Conservation (phyloP, 2,113 vertebrate genomes). For the Hemibagrus wyckioides region DNA sequence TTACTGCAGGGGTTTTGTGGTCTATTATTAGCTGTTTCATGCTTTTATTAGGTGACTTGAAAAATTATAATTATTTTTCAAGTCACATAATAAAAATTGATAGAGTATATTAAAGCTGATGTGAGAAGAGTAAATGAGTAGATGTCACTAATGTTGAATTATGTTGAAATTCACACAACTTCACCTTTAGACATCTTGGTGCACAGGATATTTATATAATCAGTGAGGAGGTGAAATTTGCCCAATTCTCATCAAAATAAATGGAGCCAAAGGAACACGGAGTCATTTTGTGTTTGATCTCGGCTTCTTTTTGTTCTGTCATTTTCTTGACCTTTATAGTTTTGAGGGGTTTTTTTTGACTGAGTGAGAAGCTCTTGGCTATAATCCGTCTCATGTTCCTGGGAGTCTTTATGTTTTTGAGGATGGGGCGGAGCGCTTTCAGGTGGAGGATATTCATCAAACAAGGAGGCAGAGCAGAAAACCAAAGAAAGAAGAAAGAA, state of each 20-base stretch:
- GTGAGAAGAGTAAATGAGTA: neutral
- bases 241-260: conserved; percentile 57
- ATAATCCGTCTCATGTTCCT: neutral
- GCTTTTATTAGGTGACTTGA: neutral
- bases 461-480: neutral
- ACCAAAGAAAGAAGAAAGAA: neutral
- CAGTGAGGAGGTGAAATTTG: conserved; percentile 39
- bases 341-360: conserved; percentile 61
- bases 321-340: conserved; percentile 61
- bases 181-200: neutral
- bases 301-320: neutral
- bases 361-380: conserved; percentile 28
- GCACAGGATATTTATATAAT: neutral
- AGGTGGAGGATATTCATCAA: neutral
- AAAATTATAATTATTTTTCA: neutral
- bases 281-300: conserved; percentile 54
- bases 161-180: neutral
- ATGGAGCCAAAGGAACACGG: conserved; percentile 51
- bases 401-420: neutral
- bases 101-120: neutral
- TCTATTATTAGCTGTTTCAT: neutral
- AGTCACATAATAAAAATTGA: neutral
- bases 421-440: neutral
- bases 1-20: neutral
- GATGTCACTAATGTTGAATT: neutral